Conservation (phyloP, 2,113 vertebrate genomes). For the Gymnarchus niloticus region DNA sequence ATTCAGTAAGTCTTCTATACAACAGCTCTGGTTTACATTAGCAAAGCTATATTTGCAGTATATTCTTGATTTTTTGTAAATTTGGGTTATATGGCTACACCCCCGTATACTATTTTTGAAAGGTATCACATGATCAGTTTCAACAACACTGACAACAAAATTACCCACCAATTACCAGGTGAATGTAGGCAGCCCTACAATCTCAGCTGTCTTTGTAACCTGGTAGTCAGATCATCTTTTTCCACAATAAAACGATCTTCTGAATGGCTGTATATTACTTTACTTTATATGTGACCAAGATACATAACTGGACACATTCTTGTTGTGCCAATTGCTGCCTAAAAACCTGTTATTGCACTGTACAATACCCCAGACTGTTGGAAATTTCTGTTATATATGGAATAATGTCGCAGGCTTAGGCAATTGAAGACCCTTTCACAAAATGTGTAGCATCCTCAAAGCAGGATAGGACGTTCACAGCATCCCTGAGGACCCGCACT, state of each 20-base stretch:
- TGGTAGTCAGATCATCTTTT: background rate
- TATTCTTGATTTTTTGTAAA: background rate
- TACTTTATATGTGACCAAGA: background rate
- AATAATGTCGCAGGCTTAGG: background rate
- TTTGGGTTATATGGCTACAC: background rate
- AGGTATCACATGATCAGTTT: constrained; percentile 2
- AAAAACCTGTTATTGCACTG: background rate
- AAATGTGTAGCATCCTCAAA: background rate
- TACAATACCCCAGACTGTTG: background rate
- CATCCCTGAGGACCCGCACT: background rate
- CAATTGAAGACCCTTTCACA: background rate
- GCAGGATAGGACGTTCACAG: background rate
- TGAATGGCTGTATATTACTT: background rate
- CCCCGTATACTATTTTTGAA: background rate
- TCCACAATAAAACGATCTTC: background rate
- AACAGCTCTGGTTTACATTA: background rate
- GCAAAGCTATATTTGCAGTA: background rate
- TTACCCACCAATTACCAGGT: background rate
- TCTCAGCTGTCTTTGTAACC: background rate
- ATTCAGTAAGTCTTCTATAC: background rate
- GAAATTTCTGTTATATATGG: background rate
- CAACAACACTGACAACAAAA: background rate
- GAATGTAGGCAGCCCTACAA: background rate
- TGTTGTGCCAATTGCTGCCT: background rate
- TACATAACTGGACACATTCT: background rate